Percentiles rank a stretch among this genome's conserved stretches.
Evolutionary conservation across 2,113 vertebrate species (phyloP).

Genomic region (Silurus asotus): DNA sequence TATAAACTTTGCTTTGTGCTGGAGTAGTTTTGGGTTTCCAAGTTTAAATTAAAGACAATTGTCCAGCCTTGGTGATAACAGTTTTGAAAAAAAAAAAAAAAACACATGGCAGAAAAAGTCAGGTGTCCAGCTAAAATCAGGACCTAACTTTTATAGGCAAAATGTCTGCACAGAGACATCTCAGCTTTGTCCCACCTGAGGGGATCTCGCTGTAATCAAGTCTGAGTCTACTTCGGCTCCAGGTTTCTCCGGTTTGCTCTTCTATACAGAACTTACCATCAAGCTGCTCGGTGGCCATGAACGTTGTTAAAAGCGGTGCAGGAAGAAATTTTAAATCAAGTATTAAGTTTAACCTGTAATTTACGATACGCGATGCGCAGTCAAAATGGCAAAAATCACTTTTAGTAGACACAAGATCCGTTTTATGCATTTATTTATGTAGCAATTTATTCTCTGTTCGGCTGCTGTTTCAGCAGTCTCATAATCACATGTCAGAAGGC

Average conservation of each 20-base stretch:
- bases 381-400: slow-evolving; percentile 58
- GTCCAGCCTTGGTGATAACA: too few relatives aligned
- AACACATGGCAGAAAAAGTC: too few relatives aligned
- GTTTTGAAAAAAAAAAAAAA: too few relatives aligned
- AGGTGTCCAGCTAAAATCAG: too few relatives aligned
- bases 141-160: background rate
- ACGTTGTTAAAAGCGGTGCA: background rate
- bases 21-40: too few relatives aligned
- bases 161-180: background rate
- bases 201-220: background rate
- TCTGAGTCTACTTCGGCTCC: background rate
- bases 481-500: slow-evolving; percentile 73
- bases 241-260: background rate
- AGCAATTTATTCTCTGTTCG: slow-evolving; percentile 77
- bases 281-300: background rate
- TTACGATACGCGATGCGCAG: background rate
- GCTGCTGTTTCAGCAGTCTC: slow-evolving; percentile 75
- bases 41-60: too few relatives aligned
- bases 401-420: slow-evolving; percentile 72
- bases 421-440: slow-evolving; percentile 83
- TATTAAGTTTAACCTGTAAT: background rate
- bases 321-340: background rate
- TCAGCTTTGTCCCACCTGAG: background rate
- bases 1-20: too few relatives aligned
- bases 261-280: background rate